Base-by-base conservation (phyloP, 2,113 vertebrate genomes). In the Scophthalmus maximus region DNA sequence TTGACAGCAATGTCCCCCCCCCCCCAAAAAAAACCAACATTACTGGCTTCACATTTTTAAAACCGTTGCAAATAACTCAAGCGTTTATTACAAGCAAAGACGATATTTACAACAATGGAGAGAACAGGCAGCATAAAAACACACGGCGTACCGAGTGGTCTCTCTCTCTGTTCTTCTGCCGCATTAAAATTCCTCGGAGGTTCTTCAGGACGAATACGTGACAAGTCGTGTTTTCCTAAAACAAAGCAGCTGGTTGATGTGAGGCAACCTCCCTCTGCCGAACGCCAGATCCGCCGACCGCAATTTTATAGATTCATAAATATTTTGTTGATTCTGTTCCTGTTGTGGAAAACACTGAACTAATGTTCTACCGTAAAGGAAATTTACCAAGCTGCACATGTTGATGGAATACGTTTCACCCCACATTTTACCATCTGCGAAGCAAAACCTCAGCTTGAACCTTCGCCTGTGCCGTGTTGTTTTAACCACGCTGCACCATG, bases 151-250 rank as follows among this genome's bases (percentile, higher is more conserved):
- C 81, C 74, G 71, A 89, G 86, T 76, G 82, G 85, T 83, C 89
- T 84, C n/a, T 30, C 76, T 82, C 76, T 18, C n/a, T 72, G 46
- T 85, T 86, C 84, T 78, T 72, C 65, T 59, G 59, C 80, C 78
- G 68, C 82, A 85, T 88, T 89, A 82, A 87, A 81, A 92, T 90
- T 91, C 88, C 77, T 83, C 44, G 1, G 75, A 67, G 73, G 68
- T 81, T 91, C 80, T 87, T 78, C 66, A 55, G 75, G 73, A 88
- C 61, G 66, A 88, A 84, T 88, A 89, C 76, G 87, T 87, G 87
- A 91, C 79, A 85, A 86, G 79, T 85, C 84, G 75, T 88, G 84
- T 89, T 92, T 93, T 89, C 63, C 78, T 81, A 85, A 91, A 91
- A 86, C 75, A 89, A 85, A 85, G 87, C 88, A 85, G 87, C 82